phyloP scores from a whole-genome alignment of 2,797 vertebrate genomes.

The Scyliorhinus canicula region DNA sequence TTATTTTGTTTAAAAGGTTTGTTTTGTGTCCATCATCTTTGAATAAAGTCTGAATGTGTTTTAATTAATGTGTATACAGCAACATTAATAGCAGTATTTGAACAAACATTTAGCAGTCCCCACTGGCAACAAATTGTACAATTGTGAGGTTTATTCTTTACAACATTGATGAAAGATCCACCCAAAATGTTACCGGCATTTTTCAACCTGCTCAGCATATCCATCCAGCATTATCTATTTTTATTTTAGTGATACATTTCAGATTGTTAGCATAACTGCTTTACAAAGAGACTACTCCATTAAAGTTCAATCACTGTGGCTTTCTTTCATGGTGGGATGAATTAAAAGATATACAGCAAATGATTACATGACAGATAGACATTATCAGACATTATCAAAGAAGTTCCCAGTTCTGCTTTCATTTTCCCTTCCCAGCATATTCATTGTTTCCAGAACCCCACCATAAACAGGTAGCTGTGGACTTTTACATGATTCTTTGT shows the following conservation, averaged over 20 bases:
- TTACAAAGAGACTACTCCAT: not conserved
- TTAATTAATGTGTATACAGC: not conserved
- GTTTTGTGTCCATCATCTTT: not conserved
- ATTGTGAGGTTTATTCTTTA: not conserved
- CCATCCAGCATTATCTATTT: not conserved
- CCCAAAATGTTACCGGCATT: not conserved
- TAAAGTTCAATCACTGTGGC: not conserved
- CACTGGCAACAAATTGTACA: not conserved
- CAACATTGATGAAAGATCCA: not conserved
- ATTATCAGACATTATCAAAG: not conserved
- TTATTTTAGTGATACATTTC: not conserved
- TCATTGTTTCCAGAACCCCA: not conserved
- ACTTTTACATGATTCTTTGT: too few species aligned
- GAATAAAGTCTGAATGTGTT: not conserved
- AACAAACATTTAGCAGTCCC: not conserved
- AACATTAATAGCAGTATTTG: not conserved
- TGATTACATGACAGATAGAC: not conserved
- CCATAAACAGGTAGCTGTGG: not conserved
- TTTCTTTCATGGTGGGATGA: not conserved
- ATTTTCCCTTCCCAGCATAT: not conserved
- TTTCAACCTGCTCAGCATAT: not conserved
- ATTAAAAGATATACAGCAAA: not conserved
- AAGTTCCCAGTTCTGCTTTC: not conserved
- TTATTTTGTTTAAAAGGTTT: constrained; percentile 8
- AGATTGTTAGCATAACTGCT: not conserved